Percentiles rank a stretch among this genome's conserved stretches.
Conservation (phyloP, 1,140 invertebrate species). For the Trichonephila inaurata region DNA sequence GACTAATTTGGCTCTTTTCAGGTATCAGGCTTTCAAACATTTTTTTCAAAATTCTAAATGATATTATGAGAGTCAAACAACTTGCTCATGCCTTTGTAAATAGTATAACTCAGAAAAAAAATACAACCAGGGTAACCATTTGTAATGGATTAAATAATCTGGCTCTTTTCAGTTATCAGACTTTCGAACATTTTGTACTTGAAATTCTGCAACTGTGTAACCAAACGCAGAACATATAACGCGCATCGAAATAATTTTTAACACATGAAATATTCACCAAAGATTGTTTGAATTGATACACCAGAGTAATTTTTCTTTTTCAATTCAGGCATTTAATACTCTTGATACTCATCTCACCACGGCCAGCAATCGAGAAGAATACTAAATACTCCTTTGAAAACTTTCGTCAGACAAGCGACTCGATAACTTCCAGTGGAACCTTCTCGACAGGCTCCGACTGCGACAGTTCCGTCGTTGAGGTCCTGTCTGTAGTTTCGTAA, state of each 20-base stretch:
- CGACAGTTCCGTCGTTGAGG: constrained; percentile 60
- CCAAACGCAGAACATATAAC: background rate
- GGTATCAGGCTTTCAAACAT: background rate
- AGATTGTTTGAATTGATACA: no score
- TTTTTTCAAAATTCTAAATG: background rate
- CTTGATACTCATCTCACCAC: background rate
- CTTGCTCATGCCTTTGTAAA: background rate
- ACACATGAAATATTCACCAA: no score
- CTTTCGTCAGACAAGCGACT: background rate
- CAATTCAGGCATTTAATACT: no score
- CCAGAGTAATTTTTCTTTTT: no score
- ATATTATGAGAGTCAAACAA: background rate
- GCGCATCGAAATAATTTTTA: no score
- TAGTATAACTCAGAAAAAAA: background rate
- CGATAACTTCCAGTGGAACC: background rate
- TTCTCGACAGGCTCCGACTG: constrained; percentile 8
- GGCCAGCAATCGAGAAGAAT: background rate
- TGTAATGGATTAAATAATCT: background rate
- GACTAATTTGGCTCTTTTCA: background rate
- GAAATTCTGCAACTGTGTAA: background rate
- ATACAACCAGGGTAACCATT: background rate
- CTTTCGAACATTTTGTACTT: background rate
- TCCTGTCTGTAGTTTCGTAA: background rate
- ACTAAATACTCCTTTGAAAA: background rate
- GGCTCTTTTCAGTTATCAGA: background rate